phyloP scores from a whole-genome alignment of 2,113 vertebrate species.

The Cairina moschata region DNA sequence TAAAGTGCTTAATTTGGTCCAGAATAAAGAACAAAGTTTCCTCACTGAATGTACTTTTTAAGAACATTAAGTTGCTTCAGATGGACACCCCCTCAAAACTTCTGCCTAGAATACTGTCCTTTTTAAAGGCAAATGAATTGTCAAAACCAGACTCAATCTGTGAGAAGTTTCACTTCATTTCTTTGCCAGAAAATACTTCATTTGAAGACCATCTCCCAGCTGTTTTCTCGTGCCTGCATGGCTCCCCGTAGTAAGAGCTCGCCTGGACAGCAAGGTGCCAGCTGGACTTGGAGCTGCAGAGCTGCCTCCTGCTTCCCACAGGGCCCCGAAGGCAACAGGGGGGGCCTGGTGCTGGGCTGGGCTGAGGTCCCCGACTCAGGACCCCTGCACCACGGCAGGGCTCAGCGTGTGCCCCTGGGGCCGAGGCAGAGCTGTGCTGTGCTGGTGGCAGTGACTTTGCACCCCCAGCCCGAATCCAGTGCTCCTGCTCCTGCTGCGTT shows the following conservation, averaged over 20 bases:
- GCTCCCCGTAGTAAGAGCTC: rapidly evolving
- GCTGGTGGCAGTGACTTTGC: neutral
- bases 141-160: neutral
- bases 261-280: rapidly evolving
- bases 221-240: rapidly evolving
- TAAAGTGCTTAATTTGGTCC: neutral
- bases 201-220: neutral
- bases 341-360: too few species aligned
- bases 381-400: neutral
- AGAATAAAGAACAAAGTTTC: neutral
- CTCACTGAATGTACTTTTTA: neutral
- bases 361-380: neutral
- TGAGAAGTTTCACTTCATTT: neutral
- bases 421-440: too few species aligned
- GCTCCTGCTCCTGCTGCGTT: neutral
- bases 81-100: neutral
- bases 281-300: rapidly evolving
- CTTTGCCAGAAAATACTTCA: neutral
- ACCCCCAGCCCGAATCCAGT: rapidly evolving
- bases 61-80: neutral
- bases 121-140: neutral
- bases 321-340: too few species aligned
- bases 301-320: too few species aligned
- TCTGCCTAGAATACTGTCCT: neutral
- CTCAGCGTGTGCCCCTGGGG: neutral